These are phyloP conservation scores for Tineola bisselliella DNA, from an alignment of 2,888 invertebrate species.

Conservation along the genomic window DNA sequence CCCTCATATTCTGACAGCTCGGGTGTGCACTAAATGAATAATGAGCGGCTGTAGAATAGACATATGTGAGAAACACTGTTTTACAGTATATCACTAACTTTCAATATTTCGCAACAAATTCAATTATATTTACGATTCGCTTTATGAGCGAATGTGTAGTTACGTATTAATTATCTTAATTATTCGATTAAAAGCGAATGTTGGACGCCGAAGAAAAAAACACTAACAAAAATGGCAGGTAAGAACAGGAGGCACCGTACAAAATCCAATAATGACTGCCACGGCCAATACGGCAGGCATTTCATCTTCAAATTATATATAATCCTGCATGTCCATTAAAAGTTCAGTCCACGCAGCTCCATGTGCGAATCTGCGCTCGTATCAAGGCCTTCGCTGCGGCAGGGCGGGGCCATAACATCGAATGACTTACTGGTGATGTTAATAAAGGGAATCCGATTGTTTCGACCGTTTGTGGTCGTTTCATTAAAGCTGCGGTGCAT, in stretches of 20 bases:
- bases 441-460: slow-evolving; percentile 21
- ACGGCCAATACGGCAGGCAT: neutral
- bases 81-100: slow-evolving; percentile 2
- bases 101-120: slow-evolving; percentile 3
- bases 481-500: slow-evolving; percentile 18
- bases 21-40: slow-evolving; percentile 7
- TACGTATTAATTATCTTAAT: neutral
- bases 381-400: slow-evolving; percentile 6
- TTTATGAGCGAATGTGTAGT: neutral
- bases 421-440: slow-evolving; percentile 19
- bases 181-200: neutral
- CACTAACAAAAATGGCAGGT: neutral
- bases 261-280: slow-evolving; percentile 8
- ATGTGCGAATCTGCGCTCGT: slow-evolving; percentile 12
- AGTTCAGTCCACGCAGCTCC: slow-evolving; percentile 7
- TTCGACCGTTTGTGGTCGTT: slow-evolving; percentile 33
- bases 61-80: slow-evolving; percentile 3
- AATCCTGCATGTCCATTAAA: slow-evolving; percentile 12
- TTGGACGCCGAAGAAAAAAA: neutral
- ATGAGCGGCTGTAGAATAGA: neutral
- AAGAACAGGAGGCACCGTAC: slow-evolving; percentile 1
- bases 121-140: neutral
- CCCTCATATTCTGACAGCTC: neutral
- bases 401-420: slow-evolving; percentile 15
- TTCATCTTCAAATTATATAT: neutral